Percentiles rank a stretch among this genome's conserved stretches.
Evolutionary conservation across 2,113 vertebrate genomes (phyloP).

Genomic region (Pan paniscus): DNA sequence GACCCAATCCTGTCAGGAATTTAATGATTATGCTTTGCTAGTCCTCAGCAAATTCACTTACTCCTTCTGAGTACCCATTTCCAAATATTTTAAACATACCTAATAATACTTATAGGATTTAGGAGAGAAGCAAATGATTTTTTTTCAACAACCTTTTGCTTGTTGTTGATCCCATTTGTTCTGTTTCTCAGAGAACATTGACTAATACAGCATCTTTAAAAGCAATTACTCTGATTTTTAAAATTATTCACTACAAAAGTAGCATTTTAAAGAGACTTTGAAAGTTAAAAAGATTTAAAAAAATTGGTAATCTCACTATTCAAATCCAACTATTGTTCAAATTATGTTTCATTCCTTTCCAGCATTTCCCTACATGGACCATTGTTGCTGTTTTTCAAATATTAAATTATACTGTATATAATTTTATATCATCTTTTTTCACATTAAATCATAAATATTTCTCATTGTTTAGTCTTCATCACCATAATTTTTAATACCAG

Average conservation of each 20-base stretch:
- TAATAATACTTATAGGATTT: background rate
- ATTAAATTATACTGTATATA: background rate
- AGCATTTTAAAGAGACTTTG: background rate
- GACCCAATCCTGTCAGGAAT: background rate
- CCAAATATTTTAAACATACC: background rate
- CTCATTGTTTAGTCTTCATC: constrained; percentile 5
- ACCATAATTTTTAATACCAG: constrained; percentile 13
- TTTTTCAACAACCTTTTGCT: background rate
- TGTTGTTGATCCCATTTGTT: background rate
- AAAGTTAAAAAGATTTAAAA: background rate
- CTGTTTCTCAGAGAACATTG: background rate
- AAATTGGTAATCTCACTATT: background rate
- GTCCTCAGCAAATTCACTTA: background rate
- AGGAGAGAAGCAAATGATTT: background rate
- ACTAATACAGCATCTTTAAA: background rate
- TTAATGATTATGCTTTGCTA: background rate
- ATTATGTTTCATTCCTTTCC: background rate
- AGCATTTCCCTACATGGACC: background rate
- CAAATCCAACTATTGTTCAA: background rate
- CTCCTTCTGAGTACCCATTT: background rate
- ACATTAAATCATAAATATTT: constrained; percentile 39
- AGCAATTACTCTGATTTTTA: background rate
- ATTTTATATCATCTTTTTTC: constrained; percentile 42
- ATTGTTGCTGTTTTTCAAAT: background rate
- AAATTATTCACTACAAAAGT: background rate